Evolutionary conservation across 2,888 invertebrate genomes (phyloP), one percentile per base, ranked within the genome.

Genomic region (Drosophila prolongata): DNA sequence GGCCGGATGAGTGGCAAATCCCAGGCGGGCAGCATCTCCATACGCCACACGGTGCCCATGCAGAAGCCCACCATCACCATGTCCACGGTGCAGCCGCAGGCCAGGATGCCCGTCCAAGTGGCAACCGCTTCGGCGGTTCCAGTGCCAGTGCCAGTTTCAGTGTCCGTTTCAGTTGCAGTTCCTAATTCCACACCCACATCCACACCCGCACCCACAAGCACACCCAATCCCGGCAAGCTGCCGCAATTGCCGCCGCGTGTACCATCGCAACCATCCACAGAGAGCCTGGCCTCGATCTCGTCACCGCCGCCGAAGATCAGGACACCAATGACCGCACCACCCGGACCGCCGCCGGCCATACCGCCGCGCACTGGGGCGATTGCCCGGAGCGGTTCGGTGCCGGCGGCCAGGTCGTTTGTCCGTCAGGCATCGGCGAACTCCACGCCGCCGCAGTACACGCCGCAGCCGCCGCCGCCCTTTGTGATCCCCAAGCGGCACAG

Each of bases 301-400:
- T 80, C 88, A 14, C 90, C 90, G 34, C 80, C 89, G 27, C 58
- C 89, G 0, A 91, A 90, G 52, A 58, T 77, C 3, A 77, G 90
- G 1, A 52, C 58, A 6, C 38, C 44, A 6, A 6, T 42, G 47
- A 11, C 87, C 90, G 27, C 91, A 19, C 49, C 92, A 38, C 91
- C 90, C 0, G 91, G 91, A 0, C 92, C 92, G 35, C 92, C 92
- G 6, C 92, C 92, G n/a, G 92, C 91, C 2, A 92, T 92, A 79
- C 92, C 92, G 27, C 92, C 92, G 3, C 87, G 92, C 16, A 90
- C 90, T 0, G 91, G 91, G 4, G 84, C 87, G 43, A 89, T 91
- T 11, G 84, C 90, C 3, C 87, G 92, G 44, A 90, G 90, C 52
- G 91, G 90, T 4, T 92, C 92, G 0, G 81, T 92, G 10, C 92